Evolutionary conservation across 2,888 invertebrate genomes (phyloP).

Genomic region (Andrena trimmerana): DNA sequence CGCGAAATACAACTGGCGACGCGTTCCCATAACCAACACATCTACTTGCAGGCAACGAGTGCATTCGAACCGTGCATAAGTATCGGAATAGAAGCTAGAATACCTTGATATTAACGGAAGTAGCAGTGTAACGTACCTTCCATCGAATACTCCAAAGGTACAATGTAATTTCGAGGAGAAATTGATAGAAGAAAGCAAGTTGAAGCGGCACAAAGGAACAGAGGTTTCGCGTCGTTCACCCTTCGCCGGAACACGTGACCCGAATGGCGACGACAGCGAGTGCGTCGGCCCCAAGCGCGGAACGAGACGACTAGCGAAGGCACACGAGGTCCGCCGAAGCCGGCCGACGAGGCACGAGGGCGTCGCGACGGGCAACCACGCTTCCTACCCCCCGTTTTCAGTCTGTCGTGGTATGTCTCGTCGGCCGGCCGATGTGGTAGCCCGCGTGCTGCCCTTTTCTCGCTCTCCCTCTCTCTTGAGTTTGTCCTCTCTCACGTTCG

Average conservation of each 20-base stretch:
- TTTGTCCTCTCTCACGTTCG: slow-evolving; percentile 3
- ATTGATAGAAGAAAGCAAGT: not conserved
- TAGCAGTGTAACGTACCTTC: not conserved
- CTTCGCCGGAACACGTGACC: slow-evolving; percentile 56
- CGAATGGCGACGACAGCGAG: slow-evolving; percentile 61
- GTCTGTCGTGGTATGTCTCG: slow-evolving; percentile 75
- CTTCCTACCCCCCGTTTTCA: slow-evolving; percentile 75
- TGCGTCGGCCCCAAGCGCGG: slow-evolving; percentile 64
- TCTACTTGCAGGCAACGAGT: not conserved
- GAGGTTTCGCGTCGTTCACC: slow-evolving; percentile 65
- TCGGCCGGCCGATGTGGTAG: slow-evolving; percentile 68
- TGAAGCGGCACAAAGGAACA: not conserved
- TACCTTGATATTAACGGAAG: not conserved
- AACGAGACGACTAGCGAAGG: slow-evolving; percentile 33
- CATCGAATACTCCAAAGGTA: not conserved
- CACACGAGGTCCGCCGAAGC: slow-evolving; percentile 60
- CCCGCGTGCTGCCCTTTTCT: slow-evolving; percentile 56
- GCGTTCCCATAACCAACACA: not conserved
- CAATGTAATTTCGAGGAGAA: not conserved
- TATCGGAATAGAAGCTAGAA: not conserved
- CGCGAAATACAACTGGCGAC: too few relatives aligned
- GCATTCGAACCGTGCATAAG: not conserved
- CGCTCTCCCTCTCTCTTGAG: slow-evolving; percentile 20
- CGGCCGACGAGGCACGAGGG: slow-evolving; percentile 70
- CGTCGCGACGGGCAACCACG: slow-evolving; percentile 70